Evolutionary conservation across 2,113 vertebrate genomes (phyloP).

Genomic region (Campylomormyrus tamandua): DNA sequence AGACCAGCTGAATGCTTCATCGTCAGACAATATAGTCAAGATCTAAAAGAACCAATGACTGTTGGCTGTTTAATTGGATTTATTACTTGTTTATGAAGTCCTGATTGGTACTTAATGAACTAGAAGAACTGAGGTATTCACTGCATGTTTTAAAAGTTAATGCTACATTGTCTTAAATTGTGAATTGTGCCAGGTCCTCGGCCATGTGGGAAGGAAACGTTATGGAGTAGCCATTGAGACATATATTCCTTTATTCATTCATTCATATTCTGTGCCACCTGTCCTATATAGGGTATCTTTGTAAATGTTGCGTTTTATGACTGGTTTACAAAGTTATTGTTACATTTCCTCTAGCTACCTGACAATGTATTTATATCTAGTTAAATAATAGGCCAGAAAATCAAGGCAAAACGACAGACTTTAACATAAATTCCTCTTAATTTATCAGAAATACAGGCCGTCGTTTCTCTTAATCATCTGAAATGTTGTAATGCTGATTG

Average conservation of each 20-base stretch:
- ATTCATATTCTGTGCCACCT: neutral
- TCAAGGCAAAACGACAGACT: neutral
- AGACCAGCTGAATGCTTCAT: neutral
- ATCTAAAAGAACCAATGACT: neutral
- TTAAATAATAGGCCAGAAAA: neutral
- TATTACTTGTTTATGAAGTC: neutral
- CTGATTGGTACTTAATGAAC: neutral
- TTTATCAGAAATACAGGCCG: neutral
- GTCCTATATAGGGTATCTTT: neutral
- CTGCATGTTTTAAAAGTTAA: neutral
- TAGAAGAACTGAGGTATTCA: neutral
- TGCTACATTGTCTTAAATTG: neutral
- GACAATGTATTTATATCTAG: neutral
- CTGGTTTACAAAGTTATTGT: neutral
- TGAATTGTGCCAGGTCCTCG: neutral
- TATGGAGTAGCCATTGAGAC: neutral
- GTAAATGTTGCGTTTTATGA: neutral
- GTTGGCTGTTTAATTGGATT: neutral
- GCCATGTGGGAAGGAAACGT: neutral
- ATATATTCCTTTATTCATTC: neutral
- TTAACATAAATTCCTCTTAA: neutral
- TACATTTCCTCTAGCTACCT: neutral
- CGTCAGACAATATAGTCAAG: neutral
- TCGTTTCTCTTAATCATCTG: neutral
- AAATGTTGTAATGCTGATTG: neutral